These are phyloP conservation scores for Apis dorsata DNA, from an alignment of 1,140 invertebrate species.

Conservation along the genomic window DNA sequence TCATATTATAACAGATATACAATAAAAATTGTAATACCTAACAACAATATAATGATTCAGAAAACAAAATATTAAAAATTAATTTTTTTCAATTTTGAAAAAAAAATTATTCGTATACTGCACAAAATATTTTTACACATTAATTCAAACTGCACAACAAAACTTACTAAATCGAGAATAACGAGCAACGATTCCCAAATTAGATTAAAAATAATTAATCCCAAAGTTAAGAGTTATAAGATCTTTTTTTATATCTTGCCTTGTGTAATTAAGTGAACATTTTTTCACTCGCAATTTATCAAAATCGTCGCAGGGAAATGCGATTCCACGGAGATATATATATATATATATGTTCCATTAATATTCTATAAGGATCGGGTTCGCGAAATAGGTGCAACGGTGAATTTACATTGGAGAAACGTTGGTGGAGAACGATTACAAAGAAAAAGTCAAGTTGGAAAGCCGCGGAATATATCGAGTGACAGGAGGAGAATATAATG, in stretches of 20 bases:
- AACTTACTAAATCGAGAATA: too few relatives aligned
- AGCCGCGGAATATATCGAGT: not conserved
- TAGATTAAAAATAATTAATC: too few relatives aligned
- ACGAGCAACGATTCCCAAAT: too few relatives aligned
- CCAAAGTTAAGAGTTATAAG: not conserved
- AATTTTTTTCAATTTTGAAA: too few relatives aligned
- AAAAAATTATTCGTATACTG: too few relatives aligned
- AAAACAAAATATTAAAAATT: too few relatives aligned
- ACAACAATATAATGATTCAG: too few relatives aligned
- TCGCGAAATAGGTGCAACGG: slow-evolving; percentile 18
- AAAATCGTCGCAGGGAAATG: not conserved
- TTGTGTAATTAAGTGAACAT: not conserved
- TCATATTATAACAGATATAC: too few relatives aligned
- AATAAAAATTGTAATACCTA: too few relatives aligned
- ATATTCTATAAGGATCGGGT: slow-evolving; percentile 33
- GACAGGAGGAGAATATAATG: not conserved
- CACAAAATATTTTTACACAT: too few relatives aligned
- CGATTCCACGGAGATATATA: not conserved
- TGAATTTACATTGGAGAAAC: slow-evolving; percentile 29
- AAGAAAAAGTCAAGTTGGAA: not conserved
- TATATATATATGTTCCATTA: not conserved
- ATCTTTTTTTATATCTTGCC: not conserved
- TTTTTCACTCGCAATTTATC: slow-evolving; percentile 6
- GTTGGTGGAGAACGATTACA: too few relatives aligned
- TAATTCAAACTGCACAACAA: too few relatives aligned